Base-by-base conservation (phyloP, 35 echinoderm and acorn worm species). In the Apostichopus californicus region DNA sequence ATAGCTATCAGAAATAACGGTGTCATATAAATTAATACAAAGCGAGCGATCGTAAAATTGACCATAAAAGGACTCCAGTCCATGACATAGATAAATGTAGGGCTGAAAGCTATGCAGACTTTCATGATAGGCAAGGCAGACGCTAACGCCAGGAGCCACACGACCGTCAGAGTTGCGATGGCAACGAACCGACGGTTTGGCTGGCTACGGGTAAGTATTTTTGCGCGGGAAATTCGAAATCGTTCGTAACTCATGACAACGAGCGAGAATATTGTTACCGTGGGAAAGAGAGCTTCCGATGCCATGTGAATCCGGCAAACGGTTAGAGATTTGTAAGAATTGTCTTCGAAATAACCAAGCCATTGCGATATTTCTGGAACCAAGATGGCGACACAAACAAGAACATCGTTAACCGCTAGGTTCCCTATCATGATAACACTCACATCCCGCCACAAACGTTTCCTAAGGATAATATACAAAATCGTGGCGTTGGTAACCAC, bases 341-440 rank as follows among this genome's bases (percentile, higher is more conserved):
- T 79, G 72, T 78, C 77, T 12, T 78, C 77, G 25, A 91, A 91
- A 26, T 78, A 77, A 15, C 89, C 89, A 15, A 77, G 17, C 71
- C 71, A 77, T 59, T 77, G 46, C 8, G 77, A 91, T 14, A 91
- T 91, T 73, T 91, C 89, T 79, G 89, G 89, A n/a, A 91, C 73
- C 53, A 91, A 73, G 20, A 91, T 57, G 26, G 89, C 7, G 15
- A 91, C 71, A 79, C 89, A 91, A 17, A 91, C 71, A 7, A 91
- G 54, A 10, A 91, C 52, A 22, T 91, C 89, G 89, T 91, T 91
- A 55, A 91, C 71, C 0, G 89, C 89, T 59, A 91, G 34, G 56
- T 91, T 91, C 7, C 70, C 89, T 57, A 91, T 91, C 77, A 91
- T 78, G 73, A 91, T 91, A 24, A 91, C 77, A 25, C 77, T 91